These are phyloP conservation scores for Plumapathes pennacea DNA, from an alignment of 92 coral and sea anemone species.

Conservation along the genomic window DNA sequence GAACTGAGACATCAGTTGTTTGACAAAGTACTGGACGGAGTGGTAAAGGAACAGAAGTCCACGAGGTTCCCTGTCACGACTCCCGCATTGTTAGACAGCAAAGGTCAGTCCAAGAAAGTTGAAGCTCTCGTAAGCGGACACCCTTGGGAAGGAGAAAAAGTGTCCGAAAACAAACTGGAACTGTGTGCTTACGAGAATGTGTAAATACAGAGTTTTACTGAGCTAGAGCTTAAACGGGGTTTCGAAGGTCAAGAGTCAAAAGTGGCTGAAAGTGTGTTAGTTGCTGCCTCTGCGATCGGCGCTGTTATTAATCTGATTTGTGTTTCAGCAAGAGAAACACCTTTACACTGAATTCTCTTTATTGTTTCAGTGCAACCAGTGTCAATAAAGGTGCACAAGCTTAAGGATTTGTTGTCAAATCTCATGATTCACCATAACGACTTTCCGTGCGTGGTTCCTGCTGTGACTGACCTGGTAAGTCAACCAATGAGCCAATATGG, in stretches of 20 bases:
- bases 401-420: slow-evolving; percentile 50
- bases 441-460: slow-evolving; percentile 49
- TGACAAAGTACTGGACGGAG: slow-evolving; percentile 48
- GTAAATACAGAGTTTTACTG: too few relatives aligned
- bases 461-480: slow-evolving; percentile 73
- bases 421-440: slow-evolving; percentile 61
- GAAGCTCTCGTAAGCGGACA: neutral
- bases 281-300: too few relatives aligned
- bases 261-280: too few relatives aligned
- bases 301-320: too few relatives aligned
- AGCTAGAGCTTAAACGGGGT: too few relatives aligned
- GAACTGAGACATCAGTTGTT: slow-evolving; percentile 55
- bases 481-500: neutral
- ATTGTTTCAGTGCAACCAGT: slow-evolving; percentile 24
- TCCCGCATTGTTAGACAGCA: slow-evolving; percentile 27
- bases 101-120: slow-evolving; percentile 31
- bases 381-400: slow-evolving; percentile 35
- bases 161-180: too few relatives aligned
- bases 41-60: slow-evolving; percentile 29
- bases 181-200: too few relatives aligned
- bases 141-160: too few relatives aligned
- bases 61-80: slow-evolving; percentile 57
- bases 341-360: neutral
- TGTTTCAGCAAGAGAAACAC: neutral
- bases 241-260: too few relatives aligned